Percentiles rank a stretch among this genome's conserved stretches.
Conservation (phyloP, 2,113 vertebrate species). For the Lonchura striata region DNA sequence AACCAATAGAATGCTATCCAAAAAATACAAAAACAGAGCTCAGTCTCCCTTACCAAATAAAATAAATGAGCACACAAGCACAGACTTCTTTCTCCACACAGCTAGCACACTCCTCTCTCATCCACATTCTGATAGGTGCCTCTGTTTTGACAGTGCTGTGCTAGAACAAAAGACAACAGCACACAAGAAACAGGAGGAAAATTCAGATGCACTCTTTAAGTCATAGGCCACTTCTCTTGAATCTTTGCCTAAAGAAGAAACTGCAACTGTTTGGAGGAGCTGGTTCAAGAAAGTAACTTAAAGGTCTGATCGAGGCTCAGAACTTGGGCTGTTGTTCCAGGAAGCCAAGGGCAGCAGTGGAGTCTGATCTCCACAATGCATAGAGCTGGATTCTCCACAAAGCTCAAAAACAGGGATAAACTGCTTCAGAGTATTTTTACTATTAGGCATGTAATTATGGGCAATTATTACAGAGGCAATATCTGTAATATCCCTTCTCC, state of each 20-base stretch:
- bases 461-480: neutral
- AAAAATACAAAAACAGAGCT: neutral
- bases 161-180: neutral
- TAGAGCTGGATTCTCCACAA: neutral
- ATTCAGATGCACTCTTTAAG: neutral
- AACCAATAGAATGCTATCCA: neutral
- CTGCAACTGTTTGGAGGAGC: neutral
- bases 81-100: neutral
- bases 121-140: fast-evolving
- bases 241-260: neutral
- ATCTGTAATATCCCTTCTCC: neutral
- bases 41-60: neutral
- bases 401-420: neutral
- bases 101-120: neutral
- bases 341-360: neutral
- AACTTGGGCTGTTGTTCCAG: neutral
- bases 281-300: neutral
- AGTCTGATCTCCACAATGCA: neutral
- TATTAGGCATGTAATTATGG: neutral
- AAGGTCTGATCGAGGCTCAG: neutral
- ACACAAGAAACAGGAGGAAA: neutral
- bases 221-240: neutral
- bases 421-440: neutral
- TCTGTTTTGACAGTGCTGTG: neutral
- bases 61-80: neutral